A percentile compares a stretch with the other conserved stretches of the same genome.
Evolutionary conservation across 1,140 invertebrate species (phyloP).

Genomic region (Drosophila prosaltans): DNA sequence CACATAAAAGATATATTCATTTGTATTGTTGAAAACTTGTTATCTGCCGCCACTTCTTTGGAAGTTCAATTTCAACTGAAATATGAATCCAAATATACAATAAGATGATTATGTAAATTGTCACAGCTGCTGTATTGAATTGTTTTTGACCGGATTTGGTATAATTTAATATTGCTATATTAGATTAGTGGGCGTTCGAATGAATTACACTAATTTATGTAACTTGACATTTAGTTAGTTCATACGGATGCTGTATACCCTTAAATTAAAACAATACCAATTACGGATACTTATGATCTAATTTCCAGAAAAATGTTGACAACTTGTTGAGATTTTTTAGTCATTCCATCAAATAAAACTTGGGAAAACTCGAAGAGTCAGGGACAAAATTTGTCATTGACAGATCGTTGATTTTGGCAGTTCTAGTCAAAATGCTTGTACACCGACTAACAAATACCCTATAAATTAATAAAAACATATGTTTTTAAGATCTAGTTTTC

Average conservation of each 20-base stretch:
- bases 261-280: neutral
- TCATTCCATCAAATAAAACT: too few relatives aligned
- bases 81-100: conserved; percentile 55
- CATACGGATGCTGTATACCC: neutral
- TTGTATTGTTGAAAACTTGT: conserved; percentile 46
- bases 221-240: neutral
- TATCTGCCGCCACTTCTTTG: conserved; percentile 43
- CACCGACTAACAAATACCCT: neutral
- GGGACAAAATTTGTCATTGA: conserved; percentile 3
- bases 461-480: too few relatives aligned
- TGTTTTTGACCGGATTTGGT: conserved; percentile 24
- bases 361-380: neutral
- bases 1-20: conserved; percentile 32
- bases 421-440: neutral
- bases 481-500: too few relatives aligned
- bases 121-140: conserved; percentile 37
- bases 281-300: neutral
- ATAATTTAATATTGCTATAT: conserved; percentile 26
- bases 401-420: neutral
- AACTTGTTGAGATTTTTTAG: too few relatives aligned
- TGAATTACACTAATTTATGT: conserved; percentile 7
- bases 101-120: conserved; percentile 69
- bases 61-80: conserved; percentile 52
- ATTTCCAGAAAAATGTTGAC: too few relatives aligned
- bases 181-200: conserved; percentile 15